Conservation (phyloP, 1,140 invertebrate species). For the Microplitis mediator region DNA sequence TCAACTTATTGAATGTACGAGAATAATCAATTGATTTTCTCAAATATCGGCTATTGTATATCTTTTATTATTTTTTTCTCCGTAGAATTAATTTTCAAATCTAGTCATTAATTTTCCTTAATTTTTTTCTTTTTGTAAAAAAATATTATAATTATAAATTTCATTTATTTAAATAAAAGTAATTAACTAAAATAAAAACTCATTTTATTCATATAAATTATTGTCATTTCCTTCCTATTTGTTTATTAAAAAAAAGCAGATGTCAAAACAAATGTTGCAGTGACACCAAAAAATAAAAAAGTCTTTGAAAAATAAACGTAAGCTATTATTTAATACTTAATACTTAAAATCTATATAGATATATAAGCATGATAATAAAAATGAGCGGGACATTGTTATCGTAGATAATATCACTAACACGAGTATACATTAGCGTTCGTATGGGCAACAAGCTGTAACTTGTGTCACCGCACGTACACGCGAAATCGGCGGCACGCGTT, state of each 20-base stretch:
- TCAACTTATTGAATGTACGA: not conserved
- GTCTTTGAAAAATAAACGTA: not conserved
- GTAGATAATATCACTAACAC: not conserved
- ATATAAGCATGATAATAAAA: not conserved
- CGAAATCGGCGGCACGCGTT: constrained; percentile 27
- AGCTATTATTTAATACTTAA: not conserved
- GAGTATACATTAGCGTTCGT: not conserved
- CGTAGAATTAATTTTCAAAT: constrained; percentile 17
- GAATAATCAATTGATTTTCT: constrained; percentile 24
- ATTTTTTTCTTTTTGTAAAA: constrained; percentile 13
- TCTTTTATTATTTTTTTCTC: not conserved
- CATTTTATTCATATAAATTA: too few species aligned
- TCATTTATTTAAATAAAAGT: too few species aligned
- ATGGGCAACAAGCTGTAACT: not conserved
- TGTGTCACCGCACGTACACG: constrained; percentile 8
- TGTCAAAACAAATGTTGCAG: too few species aligned
- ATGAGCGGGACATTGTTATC: not conserved
- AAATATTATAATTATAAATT: too few species aligned
- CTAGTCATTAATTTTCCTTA: constrained; percentile 28
- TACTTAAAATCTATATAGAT: not conserved
- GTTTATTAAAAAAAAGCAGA: too few species aligned
- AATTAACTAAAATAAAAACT: too few species aligned
- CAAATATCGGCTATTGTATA: constrained; percentile 25
- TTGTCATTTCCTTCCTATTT: too few species aligned
- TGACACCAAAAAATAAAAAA: not conserved